Evolutionary conservation across 92 coral and sea anemone genomes (phyloP).

Genomic region (Epizoanthus illoricatus): DNA sequence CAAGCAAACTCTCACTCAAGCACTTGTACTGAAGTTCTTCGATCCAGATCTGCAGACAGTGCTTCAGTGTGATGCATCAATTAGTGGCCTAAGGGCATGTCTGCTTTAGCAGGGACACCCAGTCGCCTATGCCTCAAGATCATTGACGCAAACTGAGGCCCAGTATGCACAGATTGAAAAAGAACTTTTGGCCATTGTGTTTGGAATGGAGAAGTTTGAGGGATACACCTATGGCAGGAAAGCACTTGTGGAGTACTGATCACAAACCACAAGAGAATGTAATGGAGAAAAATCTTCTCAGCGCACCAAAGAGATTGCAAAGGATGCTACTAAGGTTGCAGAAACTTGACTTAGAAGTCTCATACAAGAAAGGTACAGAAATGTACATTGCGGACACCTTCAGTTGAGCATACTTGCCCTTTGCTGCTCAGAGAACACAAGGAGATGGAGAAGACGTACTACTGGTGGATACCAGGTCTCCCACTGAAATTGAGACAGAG

Average conservation of each 20-base stretch:
- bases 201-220: no score
- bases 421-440: background rate
- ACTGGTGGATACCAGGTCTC: constrained; percentile 10
- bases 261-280: constrained; percentile 50
- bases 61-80: no score
- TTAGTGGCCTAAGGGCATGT: constrained; percentile 41
- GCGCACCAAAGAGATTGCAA: constrained; percentile 27
- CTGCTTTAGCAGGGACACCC: constrained; percentile 61
- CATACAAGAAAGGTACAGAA: constrained; percentile 47
- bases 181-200: constrained; percentile 53
- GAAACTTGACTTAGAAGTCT: constrained; percentile 44
- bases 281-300: no score
- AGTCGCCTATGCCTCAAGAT: constrained; percentile 58
- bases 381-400: constrained; percentile 53
- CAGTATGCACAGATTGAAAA: constrained; percentile 63
- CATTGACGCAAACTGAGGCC: constrained; percentile 54
- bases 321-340: constrained; percentile 51
- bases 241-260: constrained; percentile 41
- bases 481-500: constrained; percentile 26
- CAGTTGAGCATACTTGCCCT: constrained; percentile 36
- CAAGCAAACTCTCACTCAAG: constrained; percentile 23
- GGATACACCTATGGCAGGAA: no score
- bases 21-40: constrained; percentile 61
- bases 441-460: constrained; percentile 17
- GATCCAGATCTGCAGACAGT: no score